Percentiles rank a stretch among this genome's conserved stretches.
Conservation (phyloP, 2,888 invertebrate species). For the Strigamia transsilvanica region DNA sequence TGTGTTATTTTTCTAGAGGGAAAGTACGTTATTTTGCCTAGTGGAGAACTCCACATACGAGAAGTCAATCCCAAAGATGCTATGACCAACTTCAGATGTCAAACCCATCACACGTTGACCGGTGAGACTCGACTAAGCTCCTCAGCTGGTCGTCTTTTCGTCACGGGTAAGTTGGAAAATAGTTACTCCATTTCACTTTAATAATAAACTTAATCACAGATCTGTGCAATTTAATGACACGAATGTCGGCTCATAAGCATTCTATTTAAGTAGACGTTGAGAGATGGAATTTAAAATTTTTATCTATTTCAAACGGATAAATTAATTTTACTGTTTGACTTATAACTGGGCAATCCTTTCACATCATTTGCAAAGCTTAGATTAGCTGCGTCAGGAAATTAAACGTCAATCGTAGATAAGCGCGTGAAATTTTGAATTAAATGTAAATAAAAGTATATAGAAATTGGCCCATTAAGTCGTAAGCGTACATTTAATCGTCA, state of each 20-base stretch:
- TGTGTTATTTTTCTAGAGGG: conserved; percentile 74
- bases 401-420: conserved; percentile 40
- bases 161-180: conserved; percentile 77
- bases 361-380: not conserved
- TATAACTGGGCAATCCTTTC: conserved; percentile 2
- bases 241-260: no score
- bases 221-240: no score
- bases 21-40: conserved; percentile 91
- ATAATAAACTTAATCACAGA: no score
- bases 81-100: conserved; percentile 91
- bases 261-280: not conserved
- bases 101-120: conserved; percentile 90
- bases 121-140: conserved; percentile 92
- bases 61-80: conserved; percentile 95
- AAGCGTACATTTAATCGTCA: not conserved
- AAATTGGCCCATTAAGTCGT: conserved; percentile 34
- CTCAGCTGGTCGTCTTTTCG: conserved; percentile 90
- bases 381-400: conserved; percentile 15
- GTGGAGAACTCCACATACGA: conserved; percentile 93
- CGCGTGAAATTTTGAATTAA: conserved; percentile 23
- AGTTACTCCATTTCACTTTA: not conserved
- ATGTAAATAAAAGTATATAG: conserved; percentile 15
- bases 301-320: not conserved
- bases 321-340: not conserved
- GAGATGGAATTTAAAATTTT: not conserved